Conservation (phyloP, 2,797 vertebrate genomes). For the Micromesistius poutassou region DNA sequence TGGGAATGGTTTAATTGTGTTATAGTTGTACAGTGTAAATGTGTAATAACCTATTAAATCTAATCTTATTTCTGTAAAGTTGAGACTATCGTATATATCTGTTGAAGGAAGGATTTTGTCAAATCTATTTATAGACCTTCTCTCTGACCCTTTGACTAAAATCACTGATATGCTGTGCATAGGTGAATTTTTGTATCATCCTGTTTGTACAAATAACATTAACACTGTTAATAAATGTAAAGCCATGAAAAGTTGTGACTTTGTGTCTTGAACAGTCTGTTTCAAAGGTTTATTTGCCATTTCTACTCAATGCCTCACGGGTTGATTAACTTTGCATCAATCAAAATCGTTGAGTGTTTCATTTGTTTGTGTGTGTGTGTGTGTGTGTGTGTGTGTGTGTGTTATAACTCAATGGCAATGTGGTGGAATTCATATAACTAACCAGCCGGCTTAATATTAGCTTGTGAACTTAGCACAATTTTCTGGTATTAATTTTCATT, state of each 20-base stretch:
- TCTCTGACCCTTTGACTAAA: neutral
- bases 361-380: neutral
- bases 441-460: too few species aligned
- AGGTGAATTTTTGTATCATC: conserved; percentile 42
- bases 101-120: neutral
- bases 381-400: too few species aligned
- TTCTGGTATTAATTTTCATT: too few species aligned
- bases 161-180: conserved; percentile 32
- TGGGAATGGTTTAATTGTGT: conserved; percentile 2
- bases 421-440: too few species aligned
- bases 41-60: neutral
- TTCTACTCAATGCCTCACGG: neutral
- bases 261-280: neutral
- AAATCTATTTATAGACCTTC: conserved; percentile 5
- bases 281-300: neutral
- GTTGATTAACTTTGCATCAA: too few species aligned
- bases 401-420: too few species aligned
- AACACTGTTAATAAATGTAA: conserved; percentile 36
- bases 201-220: conserved; percentile 28
- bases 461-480: too few species aligned
- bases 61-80: neutral
- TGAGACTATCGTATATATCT: neutral
- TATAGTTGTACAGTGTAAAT: neutral
- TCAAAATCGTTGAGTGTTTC: too few species aligned
- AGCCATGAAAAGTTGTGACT: conserved; percentile 14